phyloP scores from a whole-genome alignment of 2,113 vertebrate species.

The Sakesphorus luctuosus region DNA sequence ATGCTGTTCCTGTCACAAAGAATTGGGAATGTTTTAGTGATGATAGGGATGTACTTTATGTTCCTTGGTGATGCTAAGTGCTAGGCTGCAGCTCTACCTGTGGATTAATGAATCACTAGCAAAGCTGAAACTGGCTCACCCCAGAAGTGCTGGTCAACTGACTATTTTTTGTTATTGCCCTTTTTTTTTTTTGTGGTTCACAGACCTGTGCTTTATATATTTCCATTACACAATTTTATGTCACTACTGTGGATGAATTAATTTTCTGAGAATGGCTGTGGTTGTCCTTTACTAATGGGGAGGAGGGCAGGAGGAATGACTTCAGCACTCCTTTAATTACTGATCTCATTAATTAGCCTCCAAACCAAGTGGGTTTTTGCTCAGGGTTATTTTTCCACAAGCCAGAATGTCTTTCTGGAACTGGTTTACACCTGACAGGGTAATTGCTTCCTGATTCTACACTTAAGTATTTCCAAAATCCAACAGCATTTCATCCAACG shows the following conservation, averaged over 20 bases:
- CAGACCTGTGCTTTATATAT: not conserved
- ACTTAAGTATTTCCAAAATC: not conserved
- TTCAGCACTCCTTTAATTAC: constrained; percentile 39
- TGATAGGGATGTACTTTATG: not conserved
- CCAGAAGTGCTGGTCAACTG: not conserved
- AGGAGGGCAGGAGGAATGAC: constrained; percentile 26
- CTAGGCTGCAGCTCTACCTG: not conserved
- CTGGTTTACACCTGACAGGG: constrained; percentile 48
- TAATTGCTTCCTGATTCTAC: constrained; percentile 29
- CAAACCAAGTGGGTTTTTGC: constrained; percentile 10
- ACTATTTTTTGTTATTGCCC: rapidly evolving
- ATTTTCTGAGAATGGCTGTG: not conserved
- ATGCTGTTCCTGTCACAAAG: not conserved
- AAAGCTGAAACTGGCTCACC: not conserved
- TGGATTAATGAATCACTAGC: not conserved
- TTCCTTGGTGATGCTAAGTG: not conserved
- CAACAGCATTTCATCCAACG: not conserved
- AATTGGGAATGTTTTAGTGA: not conserved
- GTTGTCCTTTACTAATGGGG: constrained; percentile 8
- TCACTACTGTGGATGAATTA: not conserved
- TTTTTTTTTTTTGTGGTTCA: not conserved
- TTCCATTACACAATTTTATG: not conserved
- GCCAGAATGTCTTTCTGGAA: constrained; percentile 37
- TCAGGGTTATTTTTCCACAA: constrained; percentile 35
- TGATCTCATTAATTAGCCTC: constrained; percentile 46